phyloP scores from a whole-genome alignment of 2,797 vertebrate genomes.

The Sphaeramia orbicularis region DNA sequence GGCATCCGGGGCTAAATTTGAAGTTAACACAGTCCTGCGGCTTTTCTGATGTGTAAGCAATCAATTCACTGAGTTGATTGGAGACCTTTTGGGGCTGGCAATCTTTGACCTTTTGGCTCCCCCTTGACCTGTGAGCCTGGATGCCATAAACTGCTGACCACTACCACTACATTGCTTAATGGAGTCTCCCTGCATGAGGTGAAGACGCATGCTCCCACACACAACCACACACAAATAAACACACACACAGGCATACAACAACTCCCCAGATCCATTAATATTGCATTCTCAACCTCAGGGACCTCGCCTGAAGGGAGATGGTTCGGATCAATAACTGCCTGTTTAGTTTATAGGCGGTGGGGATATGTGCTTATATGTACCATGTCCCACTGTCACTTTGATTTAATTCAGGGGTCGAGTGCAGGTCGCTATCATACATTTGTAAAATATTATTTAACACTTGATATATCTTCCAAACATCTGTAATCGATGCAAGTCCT shows the following conservation, averaged over 20 bases:
- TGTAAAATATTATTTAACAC: slow-evolving; percentile 82
- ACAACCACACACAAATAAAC: slow-evolving; percentile 39
- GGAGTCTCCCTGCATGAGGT: slow-evolving; percentile 61
- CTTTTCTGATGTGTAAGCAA: slow-evolving; percentile 81
- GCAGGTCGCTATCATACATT: slow-evolving; percentile 69
- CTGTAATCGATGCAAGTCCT: slow-evolving; percentile 66
- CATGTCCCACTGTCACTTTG: slow-evolving; percentile 73
- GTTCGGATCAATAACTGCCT: slow-evolving; percentile 85
- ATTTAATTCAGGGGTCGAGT: slow-evolving; percentile 79
- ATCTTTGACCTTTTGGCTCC: slow-evolving; percentile 78
- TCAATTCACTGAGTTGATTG: slow-evolving; percentile 77
- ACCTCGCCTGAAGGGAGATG: slow-evolving; percentile 69
- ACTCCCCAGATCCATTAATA: slow-evolving; percentile 77
- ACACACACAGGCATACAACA: slow-evolving; percentile 41
- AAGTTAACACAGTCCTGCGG: slow-evolving; percentile 63
- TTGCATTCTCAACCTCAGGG: slow-evolving; percentile 71
- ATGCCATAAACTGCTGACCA: slow-evolving; percentile 79
- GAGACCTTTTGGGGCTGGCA: slow-evolving; percentile 71
- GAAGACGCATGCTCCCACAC: slow-evolving; percentile 31
- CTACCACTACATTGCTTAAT: slow-evolving; percentile 57
- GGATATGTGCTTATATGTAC: slow-evolving; percentile 73
- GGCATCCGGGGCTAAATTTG: slow-evolving; percentile 62
- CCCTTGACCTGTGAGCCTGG: slow-evolving; percentile 78
- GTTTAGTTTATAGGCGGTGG: slow-evolving; percentile 82
- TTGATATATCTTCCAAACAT: slow-evolving; percentile 72